Evolutionary conservation across 2,888 invertebrate species (phyloP), one percentile per base, ranked within the genome.

Genomic region (Sipha maydis): DNA sequence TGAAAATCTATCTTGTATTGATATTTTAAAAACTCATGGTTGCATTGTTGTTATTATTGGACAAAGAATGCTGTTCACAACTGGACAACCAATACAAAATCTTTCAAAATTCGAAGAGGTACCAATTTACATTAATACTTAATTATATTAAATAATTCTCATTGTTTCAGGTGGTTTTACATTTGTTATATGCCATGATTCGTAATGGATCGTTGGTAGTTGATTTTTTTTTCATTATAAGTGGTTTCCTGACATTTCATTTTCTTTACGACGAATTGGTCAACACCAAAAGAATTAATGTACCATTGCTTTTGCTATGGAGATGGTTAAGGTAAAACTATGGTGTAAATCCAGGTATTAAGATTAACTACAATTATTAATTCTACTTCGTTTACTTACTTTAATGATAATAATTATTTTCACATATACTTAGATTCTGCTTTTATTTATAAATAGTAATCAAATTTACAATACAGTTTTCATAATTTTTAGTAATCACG

Each of bases 221-320:
- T 11, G 85, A 85, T 54, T 54, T 85, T 48, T 85, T 85, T 78
- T 85, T 85, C 14, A 78, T 85, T 0, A 85, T 85, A 34, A 85
- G 85, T 1, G 85, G 85, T 34, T 85, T 85, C 34, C n/a, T 85
- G 14, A 85, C 85, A n/a, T 85, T 85, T 78, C 48, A 85, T 85
- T 85, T 85, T 34, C 85, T 85, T n/a, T 85, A 85, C 17, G 85
- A 85, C 5, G 85, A 85, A 4, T n/a, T 85, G 8, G 48, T 78
- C n/a, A 85, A 85, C 77, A 85, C 85, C 25, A 85, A 85, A 85
- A 67, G 48, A 54, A 78, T 85, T 25, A 85, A 85, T n/a, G 67
- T 85, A 14, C 77, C 85, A 19, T 69, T 85, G 31, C 85, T 85
- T 31, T 54, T 85, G 34, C 17, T 78, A 19, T 85, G 85, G 85